These are phyloP conservation scores for Misgurnus anguillicaudatus DNA, from an alignment of 2,113 vertebrate genomes.

Conservation along the genomic window DNA sequence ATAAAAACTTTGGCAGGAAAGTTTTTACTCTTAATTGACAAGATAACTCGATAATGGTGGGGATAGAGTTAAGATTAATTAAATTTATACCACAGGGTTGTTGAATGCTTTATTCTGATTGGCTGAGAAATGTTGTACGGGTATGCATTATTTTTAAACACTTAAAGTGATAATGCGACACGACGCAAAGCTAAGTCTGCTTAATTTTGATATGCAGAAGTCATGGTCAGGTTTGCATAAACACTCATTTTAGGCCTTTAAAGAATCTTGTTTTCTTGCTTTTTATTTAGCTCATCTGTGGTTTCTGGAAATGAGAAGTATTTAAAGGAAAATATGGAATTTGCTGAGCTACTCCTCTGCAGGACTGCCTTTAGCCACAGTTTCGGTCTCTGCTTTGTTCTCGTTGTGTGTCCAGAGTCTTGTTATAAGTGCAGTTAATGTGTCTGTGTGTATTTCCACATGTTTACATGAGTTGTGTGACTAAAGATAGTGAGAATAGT, in stretches of 20 bases:
- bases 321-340: constrained; percentile 35
- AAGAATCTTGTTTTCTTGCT: constrained; percentile 10
- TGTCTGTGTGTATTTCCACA: constrained; percentile 4
- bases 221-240: constrained; percentile 36
- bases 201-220: not conserved
- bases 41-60: too few relatives aligned
- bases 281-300: constrained; percentile 22
- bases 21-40: too few relatives aligned
- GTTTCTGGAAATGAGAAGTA: constrained; percentile 17
- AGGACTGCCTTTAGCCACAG: constrained; percentile 37
- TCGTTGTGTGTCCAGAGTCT: constrained; percentile 16
- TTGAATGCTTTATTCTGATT: too few relatives aligned
- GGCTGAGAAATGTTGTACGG: too few relatives aligned
- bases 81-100: too few relatives aligned
- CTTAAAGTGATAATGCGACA: not conserved
- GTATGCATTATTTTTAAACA: too few relatives aligned
- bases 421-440: not conserved
- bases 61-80: too few relatives aligned
- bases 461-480: constrained; percentile 49
- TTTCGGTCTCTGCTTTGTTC: constrained; percentile 4
- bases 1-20: too few relatives aligned
- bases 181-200: not conserved
- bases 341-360: constrained; percentile 44
- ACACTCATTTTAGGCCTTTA: constrained; percentile 16
- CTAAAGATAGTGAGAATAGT: constrained; percentile 36